Evolutionary conservation across 2,113 vertebrate species (phyloP).

Genomic region (Hippopotamus amphibius): DNA sequence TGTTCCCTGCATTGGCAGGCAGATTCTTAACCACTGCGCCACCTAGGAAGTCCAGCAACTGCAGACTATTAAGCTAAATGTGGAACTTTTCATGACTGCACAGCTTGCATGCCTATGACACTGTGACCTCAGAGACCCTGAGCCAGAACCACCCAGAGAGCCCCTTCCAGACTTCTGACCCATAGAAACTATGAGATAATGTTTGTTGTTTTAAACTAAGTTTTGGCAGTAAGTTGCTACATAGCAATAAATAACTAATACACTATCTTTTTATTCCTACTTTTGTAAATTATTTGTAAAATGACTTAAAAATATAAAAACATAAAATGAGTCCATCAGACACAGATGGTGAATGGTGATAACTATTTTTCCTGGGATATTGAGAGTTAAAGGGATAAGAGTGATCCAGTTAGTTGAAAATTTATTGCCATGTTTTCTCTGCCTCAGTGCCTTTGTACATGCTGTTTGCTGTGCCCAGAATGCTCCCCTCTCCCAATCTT

Average conservation of each 20-base stretch:
- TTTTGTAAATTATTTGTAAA: not conserved
- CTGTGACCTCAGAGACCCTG: not conserved
- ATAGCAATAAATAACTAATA: not conserved
- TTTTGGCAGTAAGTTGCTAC: not conserved
- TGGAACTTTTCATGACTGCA: not conserved
- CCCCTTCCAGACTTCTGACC: not conserved
- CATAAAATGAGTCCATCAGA: not conserved
- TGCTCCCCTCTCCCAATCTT: not conserved
- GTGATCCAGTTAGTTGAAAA: not conserved
- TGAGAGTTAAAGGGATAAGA: not conserved
- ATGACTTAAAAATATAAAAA: conserved; percentile 13
- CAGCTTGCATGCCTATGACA: not conserved
- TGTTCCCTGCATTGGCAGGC: no score
- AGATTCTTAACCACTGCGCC: no score
- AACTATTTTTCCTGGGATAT: not conserved
- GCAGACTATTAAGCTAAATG: not conserved
- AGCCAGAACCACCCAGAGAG: not conserved
- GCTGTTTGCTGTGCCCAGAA: conserved; percentile 8
- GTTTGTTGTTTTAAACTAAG: not conserved
- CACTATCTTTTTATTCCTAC: not conserved
- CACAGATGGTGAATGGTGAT: not conserved
- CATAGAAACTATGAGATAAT: not conserved
- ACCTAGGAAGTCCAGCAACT: not conserved
- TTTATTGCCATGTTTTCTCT: not conserved
- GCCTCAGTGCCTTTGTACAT: not conserved